Evolutionary conservation across 1,140 invertebrate species (phyloP).

Genomic region (Polypedilum vanderplanki): DNA sequence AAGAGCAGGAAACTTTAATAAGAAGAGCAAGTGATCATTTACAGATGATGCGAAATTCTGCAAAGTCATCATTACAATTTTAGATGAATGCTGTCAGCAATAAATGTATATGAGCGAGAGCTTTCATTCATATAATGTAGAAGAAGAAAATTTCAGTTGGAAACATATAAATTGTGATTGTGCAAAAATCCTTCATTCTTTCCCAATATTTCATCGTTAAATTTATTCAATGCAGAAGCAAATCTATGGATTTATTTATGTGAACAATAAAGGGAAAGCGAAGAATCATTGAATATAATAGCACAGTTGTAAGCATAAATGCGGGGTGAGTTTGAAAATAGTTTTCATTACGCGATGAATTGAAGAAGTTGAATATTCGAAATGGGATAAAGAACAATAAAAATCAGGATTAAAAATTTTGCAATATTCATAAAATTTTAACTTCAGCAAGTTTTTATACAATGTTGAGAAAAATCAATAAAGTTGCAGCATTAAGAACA

Average conservation of each 20-base stretch:
- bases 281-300: not conserved
- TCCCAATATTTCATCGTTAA: not conserved
- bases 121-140: not conserved
- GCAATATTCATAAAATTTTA: not conserved
- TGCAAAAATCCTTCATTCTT: not conserved
- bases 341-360: not conserved
- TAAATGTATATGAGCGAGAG: not conserved
- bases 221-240: not conserved
- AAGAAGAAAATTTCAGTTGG: not conserved
- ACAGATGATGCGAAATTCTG: not conserved
- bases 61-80: conserved; percentile 13
- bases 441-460: not conserved
- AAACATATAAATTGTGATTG: conserved; percentile 5
- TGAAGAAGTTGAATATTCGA: not conserved
- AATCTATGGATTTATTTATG: too few relatives aligned
- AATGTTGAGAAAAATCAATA: not conserved
- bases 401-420: not conserved
- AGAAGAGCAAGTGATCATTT: not conserved
- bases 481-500: too few relatives aligned
- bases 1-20: not conserved
- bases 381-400: not conserved
- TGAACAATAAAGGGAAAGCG: not conserved
- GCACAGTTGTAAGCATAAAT: not conserved
- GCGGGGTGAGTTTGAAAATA: not conserved
- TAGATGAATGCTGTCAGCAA: conserved; percentile 6